Base-by-base conservation (phyloP, 2,797 vertebrate genomes). In the Eidolon dupreanum region DNA sequence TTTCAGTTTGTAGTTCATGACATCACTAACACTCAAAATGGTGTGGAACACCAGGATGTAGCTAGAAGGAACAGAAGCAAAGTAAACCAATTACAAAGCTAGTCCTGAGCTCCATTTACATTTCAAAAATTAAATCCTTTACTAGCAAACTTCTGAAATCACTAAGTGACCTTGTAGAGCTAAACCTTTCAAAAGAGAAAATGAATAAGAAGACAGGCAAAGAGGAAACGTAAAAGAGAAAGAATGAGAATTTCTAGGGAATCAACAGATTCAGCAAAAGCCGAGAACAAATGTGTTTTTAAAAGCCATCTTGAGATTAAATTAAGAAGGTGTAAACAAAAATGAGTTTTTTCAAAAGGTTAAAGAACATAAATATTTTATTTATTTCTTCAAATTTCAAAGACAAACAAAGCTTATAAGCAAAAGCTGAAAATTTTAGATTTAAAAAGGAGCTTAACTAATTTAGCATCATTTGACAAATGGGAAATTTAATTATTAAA, bases 21-120 rank as follows among this genome's bases (percentile, higher is more conserved):
- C 79, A 94, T 97, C 93, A 96, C 93, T 90, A 95, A 97, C 92
- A 97, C 87, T 90, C 95, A 86, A 92, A 97, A 59, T 31, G 77
- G 11, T 70, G 65, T 94, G 65, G 65, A 57, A 91, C 93, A 87
- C 83, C 79, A 87, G 94, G 79, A 96, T 87, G 75, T 88, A 68
- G 71, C 10, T 49, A 77, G 19, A 84, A 90, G 93, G 83, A 96
- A 93, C 19, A 89, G 90, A 96, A 93, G 70, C 86, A 97, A 95
- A 95, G 89, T 90, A 90, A 96, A 94, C 86, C 74, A 88, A 73
- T 86, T 92, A 75, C 55, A 94, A 79, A 89, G 51, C 22, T 33
- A 90, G 82, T 49, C 65, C 31, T 86, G 79, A 93, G 55, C 36
- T 96, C 65, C 41, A 65, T 73, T 89, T 85, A 94, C 31, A 53